Conservation (phyloP, 2,888 invertebrate species). For the Matsumyia berberina region DNA sequence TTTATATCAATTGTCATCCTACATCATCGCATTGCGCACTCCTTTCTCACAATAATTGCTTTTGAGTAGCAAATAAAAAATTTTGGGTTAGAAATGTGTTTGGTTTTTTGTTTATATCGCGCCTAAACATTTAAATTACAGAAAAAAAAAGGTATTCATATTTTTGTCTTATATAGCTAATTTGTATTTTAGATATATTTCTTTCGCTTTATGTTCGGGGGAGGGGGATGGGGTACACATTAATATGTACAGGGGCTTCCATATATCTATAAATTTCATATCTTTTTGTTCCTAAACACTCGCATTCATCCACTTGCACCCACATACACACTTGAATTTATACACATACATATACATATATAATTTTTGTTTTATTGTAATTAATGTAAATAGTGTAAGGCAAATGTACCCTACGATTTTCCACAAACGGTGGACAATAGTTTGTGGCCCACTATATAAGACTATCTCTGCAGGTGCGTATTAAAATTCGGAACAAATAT, state of each 20-base stretch:
- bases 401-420: too few species aligned
- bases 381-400: too few species aligned
- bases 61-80: slow-evolving; percentile 31
- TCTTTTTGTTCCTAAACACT: slow-evolving; percentile 36
- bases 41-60: slow-evolving; percentile 41
- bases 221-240: too few species aligned
- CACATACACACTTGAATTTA: slow-evolving; percentile 23
- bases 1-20: slow-evolving; percentile 19
- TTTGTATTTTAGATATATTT: slow-evolving; percentile 40
- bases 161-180: slow-evolving; percentile 45
- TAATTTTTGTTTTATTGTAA: slow-evolving; percentile 23
- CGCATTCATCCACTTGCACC: slow-evolving; percentile 31
- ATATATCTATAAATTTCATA: slow-evolving; percentile 15
- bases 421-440: too few species aligned
- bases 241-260: slow-evolving; percentile 34
- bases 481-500: too few species aligned
- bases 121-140: slow-evolving; percentile 24
- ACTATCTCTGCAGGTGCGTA: too few species aligned
- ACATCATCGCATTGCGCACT: slow-evolving; percentile 57
- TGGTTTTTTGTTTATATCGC: slow-evolving; percentile 12
- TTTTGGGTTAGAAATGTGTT: slow-evolving; percentile 3
- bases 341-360: slow-evolving; percentile 29
- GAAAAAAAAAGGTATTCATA: slow-evolving; percentile 39
- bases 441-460: too few species aligned
- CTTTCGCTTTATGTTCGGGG: slow-evolving; percentile 6